These are phyloP conservation scores for Remorina albescens DNA, from an alignment of 2,797 vertebrate genomes.

Conservation along the genomic window DNA sequence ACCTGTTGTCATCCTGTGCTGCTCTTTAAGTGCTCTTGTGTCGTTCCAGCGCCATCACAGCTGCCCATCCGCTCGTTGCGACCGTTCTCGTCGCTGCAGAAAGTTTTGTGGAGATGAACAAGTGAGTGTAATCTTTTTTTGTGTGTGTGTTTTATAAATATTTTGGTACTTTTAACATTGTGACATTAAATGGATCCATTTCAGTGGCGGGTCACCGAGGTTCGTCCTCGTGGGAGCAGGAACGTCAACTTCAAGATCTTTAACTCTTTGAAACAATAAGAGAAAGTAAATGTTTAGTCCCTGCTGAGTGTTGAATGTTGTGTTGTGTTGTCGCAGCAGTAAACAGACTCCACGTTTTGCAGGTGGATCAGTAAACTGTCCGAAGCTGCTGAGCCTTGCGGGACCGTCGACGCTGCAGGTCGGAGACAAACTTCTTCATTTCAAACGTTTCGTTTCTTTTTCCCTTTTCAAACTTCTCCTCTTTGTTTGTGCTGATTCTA, in stretches of 20 bases:
- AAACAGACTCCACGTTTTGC: not conserved
- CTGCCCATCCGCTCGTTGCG: slow-evolving; percentile 48
- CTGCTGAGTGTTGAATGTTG: too few relatives aligned
- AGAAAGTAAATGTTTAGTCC: too few relatives aligned
- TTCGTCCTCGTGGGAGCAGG: not conserved
- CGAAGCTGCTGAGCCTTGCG: slow-evolving; percentile 7
- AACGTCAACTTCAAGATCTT: not conserved
- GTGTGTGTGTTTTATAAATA: too few relatives aligned
- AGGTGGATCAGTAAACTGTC: slow-evolving; percentile 60
- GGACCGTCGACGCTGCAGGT: slow-evolving; percentile 21
- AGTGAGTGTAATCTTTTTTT: slow-evolving; percentile 20
- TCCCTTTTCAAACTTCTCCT: too few relatives aligned
- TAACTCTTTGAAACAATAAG: not conserved
- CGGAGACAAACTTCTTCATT: not conserved
- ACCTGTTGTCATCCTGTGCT: too few relatives aligned
- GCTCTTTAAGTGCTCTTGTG: slow-evolving; percentile 1
- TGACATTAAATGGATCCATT: too few relatives aligned
- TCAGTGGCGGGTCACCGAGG: not conserved
- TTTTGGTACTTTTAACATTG: too few relatives aligned
- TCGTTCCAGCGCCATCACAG: slow-evolving; percentile 50
- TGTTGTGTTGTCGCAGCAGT: not conserved
- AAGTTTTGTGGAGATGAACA: slow-evolving; percentile 53
- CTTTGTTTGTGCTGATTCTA: too few relatives aligned
- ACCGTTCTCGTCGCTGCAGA: slow-evolving; percentile 50
- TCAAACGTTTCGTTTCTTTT: too few relatives aligned